Conservation (phyloP, 2,888 invertebrate species). For the Dryococelus australis region DNA sequence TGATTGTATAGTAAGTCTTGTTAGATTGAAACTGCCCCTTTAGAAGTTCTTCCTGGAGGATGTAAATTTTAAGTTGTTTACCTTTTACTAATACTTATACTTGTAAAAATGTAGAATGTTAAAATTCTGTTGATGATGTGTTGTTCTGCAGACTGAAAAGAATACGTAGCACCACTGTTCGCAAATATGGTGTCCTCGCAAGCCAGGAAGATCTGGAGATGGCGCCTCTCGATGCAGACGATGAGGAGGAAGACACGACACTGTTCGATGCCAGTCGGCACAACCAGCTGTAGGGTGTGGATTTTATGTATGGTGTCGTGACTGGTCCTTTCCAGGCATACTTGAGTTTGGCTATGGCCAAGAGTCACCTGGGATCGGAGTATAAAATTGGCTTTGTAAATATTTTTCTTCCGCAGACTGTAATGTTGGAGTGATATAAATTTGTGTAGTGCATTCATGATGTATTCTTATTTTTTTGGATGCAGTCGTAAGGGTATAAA, state of each 20-base stretch:
- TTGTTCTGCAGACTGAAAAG: slow-evolving; percentile 54
- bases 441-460: not conserved
- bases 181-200: slow-evolving; percentile 59
- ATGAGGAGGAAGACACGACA: slow-evolving; percentile 59
- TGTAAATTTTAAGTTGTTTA: too few species aligned
- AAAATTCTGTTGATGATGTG: too few species aligned
- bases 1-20: too few species aligned
- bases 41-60: too few species aligned
- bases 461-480: too few species aligned
- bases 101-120: too few species aligned
- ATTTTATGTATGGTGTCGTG: not conserved
- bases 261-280: slow-evolving; percentile 54
- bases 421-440: not conserved
- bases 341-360: too few species aligned
- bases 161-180: slow-evolving; percentile 55
- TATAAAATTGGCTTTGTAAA: not conserved
- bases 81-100: too few species aligned
- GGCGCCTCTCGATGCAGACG: slow-evolving; percentile 59
- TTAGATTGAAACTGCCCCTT: too few species aligned
- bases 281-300: not conserved
- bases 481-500: too few species aligned
- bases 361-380: not conserved
- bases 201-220: slow-evolving; percentile 59
- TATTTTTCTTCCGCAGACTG: not conserved
- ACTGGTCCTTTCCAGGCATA: not conserved